A percentile compares a stretch with the other conserved stretches of the same genome.
These are phyloP conservation scores for Bilobella aurantiaca DNA, from an alignment of 1,140 invertebrate species.

Conservation along the genomic window DNA sequence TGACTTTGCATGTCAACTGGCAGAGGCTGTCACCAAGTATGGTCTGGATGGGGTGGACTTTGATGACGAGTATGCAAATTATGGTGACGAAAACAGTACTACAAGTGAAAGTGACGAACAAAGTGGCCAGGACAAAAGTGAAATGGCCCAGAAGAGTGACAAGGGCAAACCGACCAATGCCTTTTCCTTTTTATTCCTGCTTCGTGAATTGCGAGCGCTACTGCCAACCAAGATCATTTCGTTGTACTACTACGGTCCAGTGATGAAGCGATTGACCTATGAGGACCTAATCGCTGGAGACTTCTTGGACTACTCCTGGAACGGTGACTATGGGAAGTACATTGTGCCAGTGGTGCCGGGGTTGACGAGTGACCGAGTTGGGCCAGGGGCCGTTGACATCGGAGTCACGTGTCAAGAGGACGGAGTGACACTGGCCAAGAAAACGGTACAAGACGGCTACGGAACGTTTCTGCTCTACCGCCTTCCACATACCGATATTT, in stretches of 20 bases:
- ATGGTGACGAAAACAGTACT: conserved; percentile 14
- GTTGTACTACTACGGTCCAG: conserved; percentile 18
- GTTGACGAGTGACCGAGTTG: neutral
- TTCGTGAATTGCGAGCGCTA: conserved; percentile 9
- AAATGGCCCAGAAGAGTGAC: too few species aligned
- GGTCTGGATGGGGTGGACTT: conserved; percentile 19
- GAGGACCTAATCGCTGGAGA: conserved; percentile 4
- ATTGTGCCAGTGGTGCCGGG: conserved; percentile 1
- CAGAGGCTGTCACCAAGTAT: neutral
- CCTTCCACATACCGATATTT: conserved; percentile 3
- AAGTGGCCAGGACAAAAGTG: too few species aligned
- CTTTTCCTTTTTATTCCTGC: conserved; percentile 9
- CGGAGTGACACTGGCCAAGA: neutral
- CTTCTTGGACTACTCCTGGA: conserved; percentile 21
- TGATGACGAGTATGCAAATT: conserved; percentile 19
- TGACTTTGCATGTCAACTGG: conserved; percentile 16
- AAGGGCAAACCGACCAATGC: conserved; percentile 10
- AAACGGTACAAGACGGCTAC: conserved; percentile 13
- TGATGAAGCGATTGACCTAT: neutral
- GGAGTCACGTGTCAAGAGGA: neutral
- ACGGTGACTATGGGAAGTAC: conserved; percentile 9
- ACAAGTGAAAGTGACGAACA: too few species aligned
- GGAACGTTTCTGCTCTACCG: conserved; percentile 13
- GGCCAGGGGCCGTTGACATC: conserved; percentile 8
- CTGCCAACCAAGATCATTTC: conserved; percentile 19